phyloP scores from a whole-genome alignment of 2,797 vertebrate species.

The Epinephelus malabaricus region DNA sequence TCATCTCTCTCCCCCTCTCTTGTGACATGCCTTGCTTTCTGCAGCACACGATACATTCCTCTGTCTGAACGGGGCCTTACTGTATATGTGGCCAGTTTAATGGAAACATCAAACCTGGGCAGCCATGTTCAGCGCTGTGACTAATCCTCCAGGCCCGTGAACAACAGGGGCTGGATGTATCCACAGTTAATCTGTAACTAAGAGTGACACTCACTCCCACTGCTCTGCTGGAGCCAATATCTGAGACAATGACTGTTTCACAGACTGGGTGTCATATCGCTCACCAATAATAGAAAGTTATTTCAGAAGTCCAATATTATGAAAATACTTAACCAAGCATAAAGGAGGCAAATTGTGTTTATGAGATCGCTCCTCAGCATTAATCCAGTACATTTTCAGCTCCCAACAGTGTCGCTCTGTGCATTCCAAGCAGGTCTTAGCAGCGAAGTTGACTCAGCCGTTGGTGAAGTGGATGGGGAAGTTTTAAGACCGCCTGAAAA shows the following conservation, averaged over 20 bases:
- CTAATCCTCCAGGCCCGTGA: slow-evolving; percentile 60
- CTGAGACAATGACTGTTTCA: slow-evolving; percentile 41
- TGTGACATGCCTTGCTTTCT: background rate
- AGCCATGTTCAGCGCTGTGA: slow-evolving; percentile 44
- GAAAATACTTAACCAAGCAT: slow-evolving; percentile 47
- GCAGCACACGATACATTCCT: background rate
- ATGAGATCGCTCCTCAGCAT: slow-evolving; percentile 17
- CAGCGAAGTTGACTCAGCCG: slow-evolving; percentile 47
- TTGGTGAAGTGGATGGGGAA: slow-evolving; percentile 15
- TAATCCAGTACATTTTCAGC: slow-evolving; percentile 39
- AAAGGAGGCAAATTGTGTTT: slow-evolving; percentile 38
- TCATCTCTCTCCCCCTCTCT: slow-evolving; percentile 1
- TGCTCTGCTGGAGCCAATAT: slow-evolving; percentile 31
- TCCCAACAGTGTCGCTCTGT: background rate
- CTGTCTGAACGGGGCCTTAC: slow-evolving; percentile 7
- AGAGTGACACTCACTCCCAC: slow-evolving; percentile 35
- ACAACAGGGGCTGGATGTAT: slow-evolving; percentile 37
- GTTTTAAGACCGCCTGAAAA: slow-evolving; percentile 28
- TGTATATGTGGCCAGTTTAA: slow-evolving; percentile 27
- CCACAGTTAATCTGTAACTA: slow-evolving; percentile 60
- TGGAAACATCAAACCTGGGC: slow-evolving; percentile 36
- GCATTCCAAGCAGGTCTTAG: slow-evolving; percentile 39
- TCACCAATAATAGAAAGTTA: slow-evolving; percentile 41
- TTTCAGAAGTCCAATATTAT: slow-evolving; percentile 41
- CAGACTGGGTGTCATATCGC: slow-evolving; percentile 39